Evolutionary conservation across 2,888 invertebrate genomes (phyloP).

Genomic region (Phrixothrix hirtus): DNA sequence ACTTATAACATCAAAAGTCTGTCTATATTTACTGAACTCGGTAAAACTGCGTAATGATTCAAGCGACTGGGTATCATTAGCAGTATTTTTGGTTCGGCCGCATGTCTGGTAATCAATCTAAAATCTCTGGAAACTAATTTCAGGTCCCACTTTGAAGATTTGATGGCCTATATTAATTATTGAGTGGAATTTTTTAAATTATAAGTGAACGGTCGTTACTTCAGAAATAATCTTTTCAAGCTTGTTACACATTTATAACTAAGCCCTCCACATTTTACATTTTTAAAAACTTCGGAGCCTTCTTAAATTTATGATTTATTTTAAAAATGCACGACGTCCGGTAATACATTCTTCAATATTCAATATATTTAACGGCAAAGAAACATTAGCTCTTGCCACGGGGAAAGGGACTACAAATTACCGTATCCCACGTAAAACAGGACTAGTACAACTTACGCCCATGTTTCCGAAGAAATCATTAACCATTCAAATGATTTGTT

Average conservation of each 20-base stretch:
- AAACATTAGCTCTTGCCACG: not conserved
- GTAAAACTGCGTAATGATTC: constrained; percentile 18
- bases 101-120: constrained; percentile 27
- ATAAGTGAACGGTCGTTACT: not conserved
- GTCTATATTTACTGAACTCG: constrained; percentile 14
- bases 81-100: constrained; percentile 20
- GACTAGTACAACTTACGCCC: constrained; percentile 9
- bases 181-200: constrained; percentile 24
- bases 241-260: not conserved
- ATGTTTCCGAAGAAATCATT: constrained; percentile 18
- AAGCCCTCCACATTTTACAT: too few species aligned
- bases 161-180: constrained; percentile 32
- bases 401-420: constrained; percentile 6
- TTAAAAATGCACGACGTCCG: not conserved
- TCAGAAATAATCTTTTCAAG: not conserved
- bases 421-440: constrained; percentile 13
- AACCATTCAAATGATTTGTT: constrained; percentile 21
- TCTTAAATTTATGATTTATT: not conserved
- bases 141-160: constrained; percentile 29
- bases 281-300: too few species aligned
- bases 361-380: constrained; percentile 2
- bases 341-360: not conserved
- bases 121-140: constrained; percentile 29
- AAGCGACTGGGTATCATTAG: constrained; percentile 23
- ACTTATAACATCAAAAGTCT: constrained; percentile 14